Conservation (phyloP, 2,113 vertebrate species). For the Microcebus jonahi region DNA sequence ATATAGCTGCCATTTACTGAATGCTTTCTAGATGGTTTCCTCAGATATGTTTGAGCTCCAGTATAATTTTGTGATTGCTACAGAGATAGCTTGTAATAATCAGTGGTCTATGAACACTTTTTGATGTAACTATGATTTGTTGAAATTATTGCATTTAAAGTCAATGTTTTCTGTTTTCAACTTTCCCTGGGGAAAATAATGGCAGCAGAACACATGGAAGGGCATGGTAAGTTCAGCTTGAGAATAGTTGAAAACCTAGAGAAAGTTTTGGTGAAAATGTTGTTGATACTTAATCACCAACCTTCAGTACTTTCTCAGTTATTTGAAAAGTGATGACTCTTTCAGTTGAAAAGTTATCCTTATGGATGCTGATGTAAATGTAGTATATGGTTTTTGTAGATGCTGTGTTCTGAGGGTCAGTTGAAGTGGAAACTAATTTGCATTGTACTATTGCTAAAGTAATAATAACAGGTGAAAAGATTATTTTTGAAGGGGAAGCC, state of each 20-base stretch:
- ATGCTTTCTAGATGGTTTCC: constrained; percentile 36
- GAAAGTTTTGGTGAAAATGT: constrained; percentile 57
- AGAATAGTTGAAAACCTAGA: constrained; percentile 75
- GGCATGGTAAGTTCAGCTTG: constrained; percentile 68
- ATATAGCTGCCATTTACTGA: constrained; percentile 31
- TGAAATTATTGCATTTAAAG: constrained; percentile 73
- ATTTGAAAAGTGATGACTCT: constrained; percentile 48
- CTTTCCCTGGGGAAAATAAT: constrained; percentile 78
- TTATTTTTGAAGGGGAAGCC: neutral
- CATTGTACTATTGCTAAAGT: neutral
- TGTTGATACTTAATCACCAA: constrained; percentile 68
- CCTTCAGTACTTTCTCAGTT: constrained; percentile 63
- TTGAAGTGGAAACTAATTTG: constrained; percentile 40
- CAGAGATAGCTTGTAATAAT: constrained; percentile 16
- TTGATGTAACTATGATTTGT: constrained; percentile 62
- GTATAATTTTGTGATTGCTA: constrained; percentile 43
- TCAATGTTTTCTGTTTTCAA: constrained; percentile 79
- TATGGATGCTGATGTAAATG: neutral
- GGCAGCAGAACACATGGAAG: constrained; percentile 78
- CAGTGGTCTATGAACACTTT: constrained; percentile 51
- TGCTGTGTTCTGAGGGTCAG: neutral
- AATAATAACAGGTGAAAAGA: neutral
- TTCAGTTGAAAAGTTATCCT: constrained; percentile 31
- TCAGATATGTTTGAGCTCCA: neutral
- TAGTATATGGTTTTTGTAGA: constrained; percentile 6